Evolutionary conservation across 2,797 vertebrate genomes (phyloP).

Genomic region (Molossus alvarezi): DNA sequence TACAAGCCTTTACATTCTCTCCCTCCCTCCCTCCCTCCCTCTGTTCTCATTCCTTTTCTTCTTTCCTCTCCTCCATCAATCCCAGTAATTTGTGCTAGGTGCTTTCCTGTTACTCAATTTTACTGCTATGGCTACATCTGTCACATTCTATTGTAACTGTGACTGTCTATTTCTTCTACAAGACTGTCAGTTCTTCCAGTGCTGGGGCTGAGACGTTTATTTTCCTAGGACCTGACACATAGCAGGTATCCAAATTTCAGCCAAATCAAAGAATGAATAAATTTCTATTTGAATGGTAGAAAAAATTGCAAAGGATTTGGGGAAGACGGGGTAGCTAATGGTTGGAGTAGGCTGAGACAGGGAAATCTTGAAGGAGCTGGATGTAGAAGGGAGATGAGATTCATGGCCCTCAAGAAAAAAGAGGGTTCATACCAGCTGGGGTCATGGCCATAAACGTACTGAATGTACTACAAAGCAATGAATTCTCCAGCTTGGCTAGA

Average conservation of each 20-base stretch:
- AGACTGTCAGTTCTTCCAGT: background rate
- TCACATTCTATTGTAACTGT: background rate
- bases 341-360: background rate
- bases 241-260: background rate
- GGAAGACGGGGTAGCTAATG: background rate
- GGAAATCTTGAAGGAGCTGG: background rate
- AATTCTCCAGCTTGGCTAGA: background rate
- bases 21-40: fast-evolving
- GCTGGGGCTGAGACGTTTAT: background rate
- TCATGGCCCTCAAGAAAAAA: background rate
- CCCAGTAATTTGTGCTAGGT: background rate
- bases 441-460: background rate
- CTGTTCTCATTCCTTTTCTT: background rate
- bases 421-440: background rate
- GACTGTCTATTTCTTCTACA: background rate
- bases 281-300: background rate
- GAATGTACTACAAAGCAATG: background rate
- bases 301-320: background rate
- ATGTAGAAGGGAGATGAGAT: background rate
- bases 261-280: background rate
- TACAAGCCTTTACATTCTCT: background rate
- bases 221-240: background rate
- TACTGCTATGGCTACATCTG: too few relatives aligned
- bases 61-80: background rate
- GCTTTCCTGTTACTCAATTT: background rate